These are phyloP conservation scores for Sitta europaea DNA, from an alignment of 2,113 vertebrate genomes.

Conservation along the genomic window DNA sequence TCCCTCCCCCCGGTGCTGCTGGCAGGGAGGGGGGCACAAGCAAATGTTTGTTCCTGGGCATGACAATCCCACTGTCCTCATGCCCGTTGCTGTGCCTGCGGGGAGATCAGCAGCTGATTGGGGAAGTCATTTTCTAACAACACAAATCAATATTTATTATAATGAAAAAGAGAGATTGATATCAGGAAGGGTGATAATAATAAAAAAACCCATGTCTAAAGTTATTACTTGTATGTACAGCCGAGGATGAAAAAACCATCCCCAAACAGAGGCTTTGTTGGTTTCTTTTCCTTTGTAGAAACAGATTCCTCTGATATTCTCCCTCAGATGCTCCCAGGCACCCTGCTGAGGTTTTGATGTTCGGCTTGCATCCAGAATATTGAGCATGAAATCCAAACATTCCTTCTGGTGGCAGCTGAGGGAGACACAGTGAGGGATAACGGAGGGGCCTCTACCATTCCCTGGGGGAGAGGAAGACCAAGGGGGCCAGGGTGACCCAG, in stretches of 20 bases:
- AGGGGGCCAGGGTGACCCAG: background rate
- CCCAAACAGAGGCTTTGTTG: slow-evolving; percentile 12
- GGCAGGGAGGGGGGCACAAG: background rate
- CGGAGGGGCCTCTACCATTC: fast-evolving
- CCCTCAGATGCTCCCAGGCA: slow-evolving; percentile 51
- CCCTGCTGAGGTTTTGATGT: slow-evolving; percentile 71
- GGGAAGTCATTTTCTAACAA: slow-evolving; percentile 25
- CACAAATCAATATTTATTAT: slow-evolving; percentile 63
- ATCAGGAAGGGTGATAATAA: slow-evolving; percentile 37
- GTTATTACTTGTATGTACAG: slow-evolving; percentile 40
- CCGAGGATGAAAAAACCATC: slow-evolving; percentile 10
- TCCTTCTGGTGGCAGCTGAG: slow-evolving; percentile 51
- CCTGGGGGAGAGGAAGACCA: background rate
- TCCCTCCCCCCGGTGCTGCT: fast-evolving
- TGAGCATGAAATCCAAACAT: slow-evolving; percentile 70
- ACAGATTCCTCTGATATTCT: slow-evolving; percentile 43
- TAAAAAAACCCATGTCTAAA: background rate
- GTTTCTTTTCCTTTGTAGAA: slow-evolving; percentile 37
- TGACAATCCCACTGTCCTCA: background rate
- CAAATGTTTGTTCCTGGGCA: background rate
- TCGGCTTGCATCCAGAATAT: slow-evolving; percentile 64
- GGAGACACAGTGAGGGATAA: background rate
- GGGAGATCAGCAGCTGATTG: slow-evolving; percentile 38
- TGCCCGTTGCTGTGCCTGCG: fast-evolving
- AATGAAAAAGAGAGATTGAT: slow-evolving; percentile 46